Percentiles rank a stretch among this genome's conserved stretches.
phyloP scores from a whole-genome alignment of 2,797 vertebrate genomes.

The Betta splendens region DNA sequence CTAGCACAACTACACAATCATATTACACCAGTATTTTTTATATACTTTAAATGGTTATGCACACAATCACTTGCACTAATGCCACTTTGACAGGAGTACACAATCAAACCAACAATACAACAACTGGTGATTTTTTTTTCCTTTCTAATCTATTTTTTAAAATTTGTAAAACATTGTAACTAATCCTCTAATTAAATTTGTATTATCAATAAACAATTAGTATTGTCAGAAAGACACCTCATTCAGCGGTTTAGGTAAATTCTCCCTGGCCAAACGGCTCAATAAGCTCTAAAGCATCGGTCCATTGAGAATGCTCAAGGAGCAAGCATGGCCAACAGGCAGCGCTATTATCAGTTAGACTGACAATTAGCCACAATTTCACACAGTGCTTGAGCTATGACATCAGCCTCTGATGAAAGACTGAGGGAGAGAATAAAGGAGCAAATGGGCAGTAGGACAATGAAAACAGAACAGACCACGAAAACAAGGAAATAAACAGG shows the following conservation, averaged over 20 bases:
- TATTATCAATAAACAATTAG: neutral
- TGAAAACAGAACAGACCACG: constrained; percentile 8
- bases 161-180: neutral
- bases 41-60: too few species aligned
- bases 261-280: constrained; percentile 4
- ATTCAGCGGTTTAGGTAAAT: constrained; percentile 1
- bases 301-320: constrained; percentile 26
- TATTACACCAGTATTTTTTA: too few species aligned
- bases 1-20: too few species aligned
- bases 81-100: too few species aligned
- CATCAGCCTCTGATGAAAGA: constrained; percentile 53
- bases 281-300: constrained; percentile 5
- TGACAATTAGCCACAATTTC: constrained; percentile 40
- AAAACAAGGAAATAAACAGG: constrained; percentile 26
- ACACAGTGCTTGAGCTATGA: constrained; percentile 59
- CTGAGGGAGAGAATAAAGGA: constrained; percentile 17
- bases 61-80: too few species aligned
- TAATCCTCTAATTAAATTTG: neutral
- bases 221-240: neutral
- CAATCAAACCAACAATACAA: too few species aligned
- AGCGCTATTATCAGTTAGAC: constrained; percentile 42
- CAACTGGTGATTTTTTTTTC: too few species aligned
- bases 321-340: constrained; percentile 35
- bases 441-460: constrained; percentile 19
- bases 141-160: neutral